A percentile compares a stretch with the other conserved stretches of the same genome.
These are phyloP conservation scores for Lasius platythorax DNA, from an alignment of 2,888 invertebrate genomes.

Conservation along the genomic window DNA sequence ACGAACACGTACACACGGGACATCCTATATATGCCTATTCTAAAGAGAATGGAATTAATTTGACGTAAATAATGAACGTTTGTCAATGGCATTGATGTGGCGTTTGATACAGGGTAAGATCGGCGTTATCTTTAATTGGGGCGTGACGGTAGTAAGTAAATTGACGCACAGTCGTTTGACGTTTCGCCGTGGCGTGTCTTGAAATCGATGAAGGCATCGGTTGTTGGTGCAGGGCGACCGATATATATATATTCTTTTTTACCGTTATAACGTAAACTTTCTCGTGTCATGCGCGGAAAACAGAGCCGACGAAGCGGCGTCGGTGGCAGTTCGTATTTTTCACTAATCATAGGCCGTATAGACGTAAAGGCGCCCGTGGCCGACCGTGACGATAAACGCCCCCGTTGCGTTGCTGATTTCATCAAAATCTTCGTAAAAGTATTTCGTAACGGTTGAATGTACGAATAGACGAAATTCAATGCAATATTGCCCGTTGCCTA, in stretches of 20 bases:
- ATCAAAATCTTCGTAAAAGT: slow-evolving; percentile 32
- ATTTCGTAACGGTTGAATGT: slow-evolving; percentile 19
- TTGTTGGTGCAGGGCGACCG: background rate
- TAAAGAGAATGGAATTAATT: background rate
- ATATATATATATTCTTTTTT: slow-evolving; percentile 1
- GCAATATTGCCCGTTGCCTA: slow-evolving; percentile 21
- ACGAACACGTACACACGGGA: background rate
- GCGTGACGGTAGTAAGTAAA: slow-evolving; percentile 25
- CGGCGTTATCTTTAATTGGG: slow-evolving; percentile 32
- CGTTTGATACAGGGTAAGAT: slow-evolving; percentile 20
- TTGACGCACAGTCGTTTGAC: slow-evolving; percentile 19
- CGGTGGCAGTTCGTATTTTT: slow-evolving; percentile 59
- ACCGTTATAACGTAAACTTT: background rate
- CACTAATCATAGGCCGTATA: slow-evolving; percentile 63
- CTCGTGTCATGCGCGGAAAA: slow-evolving; percentile 13
- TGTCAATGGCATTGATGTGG: background rate
- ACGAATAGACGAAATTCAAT: slow-evolving; percentile 42
- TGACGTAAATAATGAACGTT: slow-evolving; percentile 15
- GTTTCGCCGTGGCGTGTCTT: slow-evolving; percentile 32
- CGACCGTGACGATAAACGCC: slow-evolving; percentile 38
- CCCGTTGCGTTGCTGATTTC: slow-evolving; percentile 55
- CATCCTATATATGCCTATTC: background rate
- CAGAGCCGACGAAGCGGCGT: slow-evolving; percentile 42
- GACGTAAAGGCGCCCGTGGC: slow-evolving; percentile 58
- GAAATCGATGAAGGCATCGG: slow-evolving; percentile 31